Base-by-base conservation (phyloP, 2,113 vertebrate species). In the Gila orcuttii region DNA sequence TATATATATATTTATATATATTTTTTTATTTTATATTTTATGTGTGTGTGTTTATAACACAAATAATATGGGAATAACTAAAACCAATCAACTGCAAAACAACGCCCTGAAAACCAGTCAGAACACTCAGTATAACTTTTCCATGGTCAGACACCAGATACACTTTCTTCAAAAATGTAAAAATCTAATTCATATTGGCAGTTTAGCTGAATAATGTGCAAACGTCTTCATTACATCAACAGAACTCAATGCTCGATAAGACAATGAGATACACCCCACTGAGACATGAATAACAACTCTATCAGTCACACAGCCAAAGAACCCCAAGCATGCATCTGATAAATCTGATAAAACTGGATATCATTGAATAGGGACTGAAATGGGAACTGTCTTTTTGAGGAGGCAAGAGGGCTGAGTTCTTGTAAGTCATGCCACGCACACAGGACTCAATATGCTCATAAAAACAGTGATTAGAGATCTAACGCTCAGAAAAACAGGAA, bases 401-500 rank as follows among this genome's bases (percentile, higher is more conserved):
- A 77, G 47, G n/a, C 50, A 60, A 62, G 36, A 77, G 45, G 9
- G 3, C n/a, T 7, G 25, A 47, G 39, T 75, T 47, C 73, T 84
- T 60, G 21, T 60, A 69, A n/a, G 39, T n/a, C 42, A 64, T 13
- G 42, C 42, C 42, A 45, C 3, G 12, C 77, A 74, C 10, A 13
- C 66, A 73, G 2, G 31, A 55, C 25, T 47, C 21, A 55, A 28
- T 76, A 31, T 50, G 36, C 25, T 59, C 62, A 85, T 8, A 77
- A 76, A 64, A 82, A 86, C 66, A 66, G 39, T n/a, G 13, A 79
- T 57, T 66, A 74, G 33, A 55, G 84, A 85, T 68, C 74, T 68
- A 85, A 77, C 17, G 62, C 25, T 31, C 50, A 68, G 62, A 5
- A 75, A 39, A 75, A 89, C 79, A 74, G 57, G 82, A 90, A 83